Evolutionary conservation across 2,113 vertebrate genomes (phyloP), one percentile per base, ranked within the genome.

Genomic region (Anguilla japonica): DNA sequence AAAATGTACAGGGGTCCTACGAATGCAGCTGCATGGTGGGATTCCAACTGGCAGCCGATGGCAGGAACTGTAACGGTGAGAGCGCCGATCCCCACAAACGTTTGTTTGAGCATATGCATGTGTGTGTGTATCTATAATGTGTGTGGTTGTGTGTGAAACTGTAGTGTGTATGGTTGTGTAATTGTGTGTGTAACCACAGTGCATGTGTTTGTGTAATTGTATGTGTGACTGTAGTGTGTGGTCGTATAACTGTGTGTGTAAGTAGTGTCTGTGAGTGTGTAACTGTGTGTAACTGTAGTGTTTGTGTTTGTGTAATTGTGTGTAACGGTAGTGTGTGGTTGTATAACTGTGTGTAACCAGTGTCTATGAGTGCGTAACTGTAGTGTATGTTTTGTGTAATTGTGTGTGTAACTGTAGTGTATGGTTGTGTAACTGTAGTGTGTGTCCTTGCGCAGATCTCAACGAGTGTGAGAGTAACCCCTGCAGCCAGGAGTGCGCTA

Each of bases 401-500:
- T 46, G 43, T 46, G 57, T 60, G 13, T 60, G 57, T 60, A 60
- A 60, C 15, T 18, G 57, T 15, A 18, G 57, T 60, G 57, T 60
- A 7, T 34, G 75, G 5, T 14, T 60, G 78, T 40, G n/a, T 39
- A 41, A n/a, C 16, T 63, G 18, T 34, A 63, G 34, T 39, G 41
- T 85, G 22, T 88, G 34, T 41, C 15, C 6, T 16, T 82, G 11
- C 56, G 29, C 71, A 96, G 96, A 96, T 87, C 75, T 99, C 86
- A 98, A 99, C 0, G 98, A 99, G 85, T 99, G 98, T 84, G 95
- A 94, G 83, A 96, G 90, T 91, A 97, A 88, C 88, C 98, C 98
- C 0, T 99, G 98, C 81, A 98, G 97, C 88, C 98, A 99, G 87
- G 98, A 99, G 89, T 99, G 98, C 3, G 97, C 98, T 89, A 99